Conservation (phyloP, 2,888 invertebrate species). For the Orthosia incerta region DNA sequence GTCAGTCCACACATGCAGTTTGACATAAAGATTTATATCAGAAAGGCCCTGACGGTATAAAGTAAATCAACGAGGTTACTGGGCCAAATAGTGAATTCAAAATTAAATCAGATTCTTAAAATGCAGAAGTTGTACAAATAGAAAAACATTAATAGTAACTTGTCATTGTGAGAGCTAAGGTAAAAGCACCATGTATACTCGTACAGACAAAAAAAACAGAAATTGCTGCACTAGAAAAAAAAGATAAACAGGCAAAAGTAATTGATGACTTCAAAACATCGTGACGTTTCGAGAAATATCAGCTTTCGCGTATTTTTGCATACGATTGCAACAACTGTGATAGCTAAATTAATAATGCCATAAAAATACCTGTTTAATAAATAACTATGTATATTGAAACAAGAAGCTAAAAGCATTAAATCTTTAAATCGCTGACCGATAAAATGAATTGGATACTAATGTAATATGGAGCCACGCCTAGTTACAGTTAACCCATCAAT, state of each 20-base stretch:
- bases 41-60: slow-evolving; percentile 67
- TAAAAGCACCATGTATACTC: slow-evolving; percentile 9
- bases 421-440: slow-evolving; percentile 74
- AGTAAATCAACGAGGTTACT: slow-evolving; percentile 70
- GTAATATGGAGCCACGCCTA: slow-evolving; percentile 73
- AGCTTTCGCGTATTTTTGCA: slow-evolving; percentile 42
- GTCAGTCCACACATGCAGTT: slow-evolving; percentile 74
- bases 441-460: slow-evolving; percentile 71
- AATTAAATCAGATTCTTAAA: slow-evolving; percentile 67
- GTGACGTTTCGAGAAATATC: slow-evolving; percentile 40
- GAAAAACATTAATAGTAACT: slow-evolving; percentile 23
- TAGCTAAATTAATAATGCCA: slow-evolving; percentile 26
- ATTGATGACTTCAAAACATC: slow-evolving; percentile 33
- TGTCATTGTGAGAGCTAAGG: neutral
- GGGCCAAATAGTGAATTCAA: slow-evolving; percentile 67
- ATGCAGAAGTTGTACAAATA: slow-evolving; percentile 52
- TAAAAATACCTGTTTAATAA: slow-evolving; percentile 43
- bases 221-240: slow-evolving; percentile 16
- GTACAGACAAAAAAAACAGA: neutral
- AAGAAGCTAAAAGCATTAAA: slow-evolving; percentile 33
- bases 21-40: slow-evolving; percentile 79
- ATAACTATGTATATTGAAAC: slow-evolving; percentile 38
- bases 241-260: slow-evolving; percentile 7
- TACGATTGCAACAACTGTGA: slow-evolving; percentile 42
- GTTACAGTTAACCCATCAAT: slow-evolving; percentile 87